Percentiles rank a stretch among this genome's conserved stretches.
These are phyloP conservation scores for Stomatorhinus ivindoensis DNA, from an alignment of 2,113 vertebrate species.

Conservation along the genomic window DNA sequence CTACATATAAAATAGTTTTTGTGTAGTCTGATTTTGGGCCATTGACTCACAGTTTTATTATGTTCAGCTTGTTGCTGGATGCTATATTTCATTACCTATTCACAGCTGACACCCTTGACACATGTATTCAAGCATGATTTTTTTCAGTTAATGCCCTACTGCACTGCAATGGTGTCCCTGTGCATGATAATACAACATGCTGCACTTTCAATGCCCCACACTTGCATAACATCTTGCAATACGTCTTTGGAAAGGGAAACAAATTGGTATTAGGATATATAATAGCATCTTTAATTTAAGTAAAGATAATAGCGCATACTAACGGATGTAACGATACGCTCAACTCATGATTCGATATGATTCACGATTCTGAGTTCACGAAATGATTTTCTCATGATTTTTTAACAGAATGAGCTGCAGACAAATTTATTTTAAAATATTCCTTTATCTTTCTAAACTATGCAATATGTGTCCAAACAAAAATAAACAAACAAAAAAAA, in stretches of 20 bases:
- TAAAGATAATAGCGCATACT: background rate
- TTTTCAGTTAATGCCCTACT: slow-evolving; percentile 3
- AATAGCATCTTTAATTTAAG: background rate
- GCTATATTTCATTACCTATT: background rate
- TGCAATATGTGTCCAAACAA: too few species aligned
- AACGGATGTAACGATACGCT: too few species aligned
- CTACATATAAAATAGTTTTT: background rate
- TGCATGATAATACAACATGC: background rate
- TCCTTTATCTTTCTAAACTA: too few species aligned
- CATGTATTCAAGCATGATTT: background rate
- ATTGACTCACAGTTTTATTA: background rate
- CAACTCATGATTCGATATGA: too few species aligned
- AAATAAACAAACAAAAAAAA: too few species aligned
- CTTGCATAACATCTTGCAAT: background rate
- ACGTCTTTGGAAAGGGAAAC: background rate
- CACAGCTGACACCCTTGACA: background rate
- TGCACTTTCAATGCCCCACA: background rate
- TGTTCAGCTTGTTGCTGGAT: background rate
- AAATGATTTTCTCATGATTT: too few species aligned
- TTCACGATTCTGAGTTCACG: too few species aligned
- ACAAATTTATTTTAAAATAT: too few species aligned
- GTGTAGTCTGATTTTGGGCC: background rate
- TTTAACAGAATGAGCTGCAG: too few species aligned
- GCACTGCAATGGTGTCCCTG: background rate
- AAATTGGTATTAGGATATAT: background rate